Evolutionary conservation across 1,140 invertebrate genomes (phyloP).

Genomic region (Leptinotarsa texana): DNA sequence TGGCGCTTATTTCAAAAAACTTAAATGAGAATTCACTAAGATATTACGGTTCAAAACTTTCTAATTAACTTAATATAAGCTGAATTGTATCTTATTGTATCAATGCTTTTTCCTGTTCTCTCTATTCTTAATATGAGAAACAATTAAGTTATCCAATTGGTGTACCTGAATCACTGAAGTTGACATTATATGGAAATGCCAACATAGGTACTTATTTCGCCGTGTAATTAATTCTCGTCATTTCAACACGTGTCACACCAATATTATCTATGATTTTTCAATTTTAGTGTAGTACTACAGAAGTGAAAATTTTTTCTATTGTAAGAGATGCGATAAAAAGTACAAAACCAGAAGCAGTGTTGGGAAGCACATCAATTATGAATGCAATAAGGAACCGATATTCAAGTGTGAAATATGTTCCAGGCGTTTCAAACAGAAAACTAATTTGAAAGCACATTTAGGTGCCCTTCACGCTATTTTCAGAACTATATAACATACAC

Average conservation of each 20-base stretch:
- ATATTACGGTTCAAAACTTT: no score
- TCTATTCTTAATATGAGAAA: no score
- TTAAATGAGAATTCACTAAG: no score
- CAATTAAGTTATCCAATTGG: no score
- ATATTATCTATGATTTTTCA: neutral
- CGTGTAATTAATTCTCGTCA: neutral
- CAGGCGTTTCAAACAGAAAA: slow-evolving; percentile 55
- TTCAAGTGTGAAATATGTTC: slow-evolving; percentile 59
- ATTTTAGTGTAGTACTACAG: neutral
- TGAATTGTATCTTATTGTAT: no score
- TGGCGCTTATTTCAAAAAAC: no score
- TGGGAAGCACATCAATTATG: slow-evolving; percentile 73
- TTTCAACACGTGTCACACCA: neutral
- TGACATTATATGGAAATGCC: no score
- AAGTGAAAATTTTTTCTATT: neutral
- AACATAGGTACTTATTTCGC: no score
- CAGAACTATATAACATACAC: neutral
- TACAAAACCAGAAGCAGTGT: slow-evolving; percentile 49
- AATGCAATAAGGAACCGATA: slow-evolving; percentile 60
- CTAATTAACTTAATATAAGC: no score
- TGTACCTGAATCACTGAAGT: no score
- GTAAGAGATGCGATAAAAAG: slow-evolving; percentile 31
- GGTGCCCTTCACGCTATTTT: neutral
- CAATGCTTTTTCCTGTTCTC: no score
- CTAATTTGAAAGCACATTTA: slow-evolving; percentile 29